These are phyloP conservation scores for Rhamnusium bicolor DNA, from an alignment of 2,888 invertebrate genomes.

Conservation along the genomic window DNA sequence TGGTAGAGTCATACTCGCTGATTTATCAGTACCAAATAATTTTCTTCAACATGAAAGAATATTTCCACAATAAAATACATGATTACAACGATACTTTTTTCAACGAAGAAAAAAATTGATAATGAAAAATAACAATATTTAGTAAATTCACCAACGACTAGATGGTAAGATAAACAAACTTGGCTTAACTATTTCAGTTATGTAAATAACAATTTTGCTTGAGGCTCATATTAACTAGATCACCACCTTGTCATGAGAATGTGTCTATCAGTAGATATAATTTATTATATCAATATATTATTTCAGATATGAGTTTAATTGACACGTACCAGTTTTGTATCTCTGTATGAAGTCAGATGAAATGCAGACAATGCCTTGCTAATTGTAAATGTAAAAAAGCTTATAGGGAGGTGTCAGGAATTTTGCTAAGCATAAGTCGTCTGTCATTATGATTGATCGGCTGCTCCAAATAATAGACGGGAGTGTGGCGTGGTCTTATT, in stretches of 20 bases:
- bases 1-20: too few species aligned
- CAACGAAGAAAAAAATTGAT: too few species aligned
- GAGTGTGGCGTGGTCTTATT: slow-evolving; percentile 37
- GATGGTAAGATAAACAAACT: neutral
- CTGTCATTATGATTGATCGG: slow-evolving; percentile 38
- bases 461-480: slow-evolving; percentile 32
- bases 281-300: slow-evolving; percentile 27
- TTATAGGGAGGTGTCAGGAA: slow-evolving; percentile 27
- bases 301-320: slow-evolving; percentile 27
- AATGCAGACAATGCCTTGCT: slow-evolving; percentile 33
- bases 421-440: slow-evolving; percentile 32
- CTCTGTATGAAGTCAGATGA: slow-evolving; percentile 22
- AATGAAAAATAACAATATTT: neutral
- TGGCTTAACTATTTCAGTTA: neutral
- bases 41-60: too few species aligned
- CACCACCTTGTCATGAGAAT: slow-evolving; percentile 18
- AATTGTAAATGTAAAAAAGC: slow-evolving; percentile 40
- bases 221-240: slow-evolving; percentile 4
- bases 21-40: too few species aligned
- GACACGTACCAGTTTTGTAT: slow-evolving; percentile 28
- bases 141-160: neutral
- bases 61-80: too few species aligned
- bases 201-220: neutral
- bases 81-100: too few species aligned
- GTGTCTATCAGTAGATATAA: slow-evolving; percentile 1